These are phyloP conservation scores for Melanerpes formicivorus DNA, from an alignment of 2,113 vertebrate species.

Conservation along the genomic window DNA sequence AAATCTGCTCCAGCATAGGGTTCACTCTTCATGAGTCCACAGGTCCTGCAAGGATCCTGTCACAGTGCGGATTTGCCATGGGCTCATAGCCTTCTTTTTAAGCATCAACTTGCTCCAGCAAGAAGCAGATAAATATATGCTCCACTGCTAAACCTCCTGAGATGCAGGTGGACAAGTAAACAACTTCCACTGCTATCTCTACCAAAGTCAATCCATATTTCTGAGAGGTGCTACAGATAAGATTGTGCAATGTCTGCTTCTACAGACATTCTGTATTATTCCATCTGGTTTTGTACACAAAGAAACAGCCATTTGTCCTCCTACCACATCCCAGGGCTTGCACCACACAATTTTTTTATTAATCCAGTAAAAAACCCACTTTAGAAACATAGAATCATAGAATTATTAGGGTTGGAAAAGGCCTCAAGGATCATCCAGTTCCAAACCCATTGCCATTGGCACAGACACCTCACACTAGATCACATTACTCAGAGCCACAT, in stretches of 20 bases:
- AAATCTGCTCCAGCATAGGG: neutral
- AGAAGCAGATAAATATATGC: neutral
- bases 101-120: neutral
- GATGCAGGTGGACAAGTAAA: neutral
- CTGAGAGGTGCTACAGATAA: neutral
- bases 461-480: no score
- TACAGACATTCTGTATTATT: neutral
- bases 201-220: neutral
- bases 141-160: neutral
- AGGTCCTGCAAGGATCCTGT: neutral
- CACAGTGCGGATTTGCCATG: accelerated
- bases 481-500: no score
- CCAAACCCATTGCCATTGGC: no score
- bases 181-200: neutral
- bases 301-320: neutral
- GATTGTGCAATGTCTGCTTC: neutral
- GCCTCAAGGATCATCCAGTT: no score
- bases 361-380: neutral
- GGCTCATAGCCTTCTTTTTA: neutral
- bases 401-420: no score
- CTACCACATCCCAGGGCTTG: neutral
- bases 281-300: neutral
- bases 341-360: neutral
- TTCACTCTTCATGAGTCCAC: neutral
- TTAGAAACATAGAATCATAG: no score